phyloP scores from a whole-genome alignment of 1,140 invertebrate species.

The Mamestra configurata region DNA sequence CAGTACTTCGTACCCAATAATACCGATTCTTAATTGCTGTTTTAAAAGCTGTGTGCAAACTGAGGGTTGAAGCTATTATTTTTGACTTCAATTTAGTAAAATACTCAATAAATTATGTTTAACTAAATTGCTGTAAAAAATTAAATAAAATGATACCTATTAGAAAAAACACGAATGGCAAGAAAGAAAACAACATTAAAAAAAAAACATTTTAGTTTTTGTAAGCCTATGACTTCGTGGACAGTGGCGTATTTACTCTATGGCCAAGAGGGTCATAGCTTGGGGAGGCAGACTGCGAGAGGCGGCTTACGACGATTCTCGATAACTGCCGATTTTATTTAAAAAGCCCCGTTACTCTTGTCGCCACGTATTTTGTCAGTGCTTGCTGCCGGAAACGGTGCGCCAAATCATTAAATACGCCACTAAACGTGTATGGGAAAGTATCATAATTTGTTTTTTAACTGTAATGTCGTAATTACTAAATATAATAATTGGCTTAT shows the following conservation, averaged over 20 bases:
- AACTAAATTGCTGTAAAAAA: constrained; percentile 33
- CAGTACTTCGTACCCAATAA: not conserved
- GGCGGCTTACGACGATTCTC: no score
- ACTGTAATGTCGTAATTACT: not conserved
- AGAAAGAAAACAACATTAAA: not conserved
- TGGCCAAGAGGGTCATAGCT: no score
- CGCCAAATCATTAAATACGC: no score
- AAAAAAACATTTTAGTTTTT: constrained; percentile 6
- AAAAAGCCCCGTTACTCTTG: no score
- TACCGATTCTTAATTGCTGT: not conserved
- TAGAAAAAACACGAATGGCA: not conserved
- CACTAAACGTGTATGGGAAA: no score
- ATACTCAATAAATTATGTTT: constrained; percentile 19
- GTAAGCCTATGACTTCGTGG: not conserved
- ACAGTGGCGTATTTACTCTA: not conserved
- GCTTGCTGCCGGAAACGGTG: no score
- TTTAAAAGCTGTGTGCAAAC: not conserved
- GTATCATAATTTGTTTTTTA: no score
- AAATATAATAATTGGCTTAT: constrained; percentile 32
- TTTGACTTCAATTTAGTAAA: constrained; percentile 41
- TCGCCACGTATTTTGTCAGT: no score
- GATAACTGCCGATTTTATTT: no score
- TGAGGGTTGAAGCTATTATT: not conserved
- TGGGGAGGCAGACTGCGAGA: no score
- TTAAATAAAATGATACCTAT: no score